A percentile compares a stretch with the other conserved stretches of the same genome.
Conservation (phyloP, 2,888 invertebrate genomes). For the Ophioninae sp. region DNA sequence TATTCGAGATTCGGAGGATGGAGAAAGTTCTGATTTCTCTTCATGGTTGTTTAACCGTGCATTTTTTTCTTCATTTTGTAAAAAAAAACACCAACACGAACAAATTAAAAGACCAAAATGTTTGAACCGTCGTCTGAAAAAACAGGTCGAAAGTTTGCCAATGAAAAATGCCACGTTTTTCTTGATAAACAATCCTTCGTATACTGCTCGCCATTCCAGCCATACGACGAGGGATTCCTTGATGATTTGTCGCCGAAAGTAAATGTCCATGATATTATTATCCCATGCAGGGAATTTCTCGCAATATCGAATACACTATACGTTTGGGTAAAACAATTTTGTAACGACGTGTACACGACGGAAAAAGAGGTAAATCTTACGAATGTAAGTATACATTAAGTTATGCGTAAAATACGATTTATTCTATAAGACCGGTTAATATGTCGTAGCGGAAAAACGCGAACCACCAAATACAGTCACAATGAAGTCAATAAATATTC, state of each 20-base stretch:
- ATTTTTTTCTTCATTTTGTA: neutral
- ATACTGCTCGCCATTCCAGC: slow-evolving; percentile 3
- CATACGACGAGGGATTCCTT: neutral
- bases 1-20: slow-evolving; percentile 77
- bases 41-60: neutral
- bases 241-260: slow-evolving; percentile 23
- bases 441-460: slow-evolving; percentile 47
- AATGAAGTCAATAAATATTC: slow-evolving; percentile 60
- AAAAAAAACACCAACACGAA: neutral
- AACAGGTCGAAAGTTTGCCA: neutral
- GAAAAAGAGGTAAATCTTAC: slow-evolving; percentile 19
- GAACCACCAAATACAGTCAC: slow-evolving; percentile 43
- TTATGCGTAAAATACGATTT: slow-evolving; percentile 37
- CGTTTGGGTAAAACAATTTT: slow-evolving; percentile 40
- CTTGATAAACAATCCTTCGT: slow-evolving; percentile 5
- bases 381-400: slow-evolving; percentile 34
- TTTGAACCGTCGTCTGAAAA: neutral
- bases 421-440: slow-evolving; percentile 43
- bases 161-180: neutral
- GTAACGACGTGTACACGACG: slow-evolving; percentile 21
- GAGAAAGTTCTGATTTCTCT: slow-evolving; percentile 57
- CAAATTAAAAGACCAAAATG: neutral
- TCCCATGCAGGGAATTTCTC: slow-evolving; percentile 14
- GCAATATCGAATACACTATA: slow-evolving; percentile 63
- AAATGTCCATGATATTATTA: slow-evolving; percentile 27